A percentile compares a stretch with the other conserved stretches of the same genome.
phyloP scores from a whole-genome alignment of 2,797 vertebrate species.

The Okamejei kenojei region DNA sequence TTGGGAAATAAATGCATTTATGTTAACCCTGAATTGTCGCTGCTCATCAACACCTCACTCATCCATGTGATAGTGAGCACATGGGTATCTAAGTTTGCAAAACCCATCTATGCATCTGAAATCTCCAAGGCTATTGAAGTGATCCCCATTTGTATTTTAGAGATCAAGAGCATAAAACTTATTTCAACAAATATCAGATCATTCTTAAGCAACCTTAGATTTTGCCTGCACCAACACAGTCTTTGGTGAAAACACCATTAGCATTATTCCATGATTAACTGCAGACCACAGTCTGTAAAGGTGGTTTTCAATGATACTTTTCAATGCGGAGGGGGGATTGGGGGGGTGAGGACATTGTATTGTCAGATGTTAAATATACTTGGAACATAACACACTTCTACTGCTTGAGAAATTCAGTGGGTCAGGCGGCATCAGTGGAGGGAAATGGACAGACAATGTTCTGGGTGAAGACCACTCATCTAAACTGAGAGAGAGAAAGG shows the following conservation, averaged over 20 bases:
- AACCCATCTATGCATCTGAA: too few species aligned
- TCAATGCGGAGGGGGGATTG: background rate
- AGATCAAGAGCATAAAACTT: background rate
- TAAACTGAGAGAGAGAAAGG: too few species aligned
- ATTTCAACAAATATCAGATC: background rate
- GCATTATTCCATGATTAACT: background rate
- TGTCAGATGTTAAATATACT: background rate
- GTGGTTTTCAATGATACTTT: background rate
- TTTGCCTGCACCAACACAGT: background rate
- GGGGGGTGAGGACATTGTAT: background rate
- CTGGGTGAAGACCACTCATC: too few species aligned
- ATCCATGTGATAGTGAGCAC: background rate
- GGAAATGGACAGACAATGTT: too few species aligned
- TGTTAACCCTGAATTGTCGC: background rate
- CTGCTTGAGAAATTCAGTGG: too few species aligned
- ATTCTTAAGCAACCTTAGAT: background rate
- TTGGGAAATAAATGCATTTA: background rate
- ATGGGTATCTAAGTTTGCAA: background rate
- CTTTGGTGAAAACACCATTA: background rate
- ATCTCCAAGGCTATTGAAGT: background rate
- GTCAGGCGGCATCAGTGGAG: too few species aligned
- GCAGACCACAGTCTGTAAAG: background rate
- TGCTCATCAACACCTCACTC: background rate
- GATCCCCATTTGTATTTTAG: background rate
- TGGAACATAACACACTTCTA: background rate